Base-by-base conservation (phyloP, 2,797 vertebrate species). In the Molossus molossus region DNA sequence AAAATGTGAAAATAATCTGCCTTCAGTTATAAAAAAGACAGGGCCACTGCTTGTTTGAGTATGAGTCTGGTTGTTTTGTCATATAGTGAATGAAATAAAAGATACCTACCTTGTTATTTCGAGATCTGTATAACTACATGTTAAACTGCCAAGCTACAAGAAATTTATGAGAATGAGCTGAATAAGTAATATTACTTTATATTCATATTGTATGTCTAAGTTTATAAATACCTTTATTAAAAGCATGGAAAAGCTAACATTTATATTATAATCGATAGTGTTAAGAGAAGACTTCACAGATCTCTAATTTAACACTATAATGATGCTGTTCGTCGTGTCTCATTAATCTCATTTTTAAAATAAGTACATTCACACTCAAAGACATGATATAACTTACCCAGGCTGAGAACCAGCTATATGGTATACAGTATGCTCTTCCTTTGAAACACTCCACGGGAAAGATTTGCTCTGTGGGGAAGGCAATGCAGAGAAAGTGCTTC, bases 341-440 rank as follows among this genome's bases (percentile, higher is more conserved):
- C 2, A 83, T 64, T 33, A 53, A 90, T 73, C 7, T 90, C 7
- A 87, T 8, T 85, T 90, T 93, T 91, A 27, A 75, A 57, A 40
- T 84, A 70, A 76, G 50, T 29, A 62, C 88, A 81, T 27, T 6
- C 5, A 65, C 18, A 57, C 60, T 69, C 60, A 81, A 69, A 77
- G 29, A 20, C 6, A 15, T 6, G 37, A 10, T 62, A 58, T 53
- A 94, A 96, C 86, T 86, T 95, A 96, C 70, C 86, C 17, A 89
- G 14, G 2, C 60, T 40, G 29, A 82, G 62, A 93, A 87, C 5
- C 25, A 55, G 9, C 0, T 86, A 23, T 72, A 62, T 83, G n/a
- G 7, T 72, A 0, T 4, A 17, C 5, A 14, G 4, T 29, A 2
- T 77, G 7, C 18, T 72, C 65, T 58, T 25, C 37, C 29, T 45